Percentiles rank a stretch among this genome's conserved stretches.
Evolutionary conservation across 2,888 invertebrate genomes (phyloP).

Genomic region (Drosophila atroscutellata): DNA sequence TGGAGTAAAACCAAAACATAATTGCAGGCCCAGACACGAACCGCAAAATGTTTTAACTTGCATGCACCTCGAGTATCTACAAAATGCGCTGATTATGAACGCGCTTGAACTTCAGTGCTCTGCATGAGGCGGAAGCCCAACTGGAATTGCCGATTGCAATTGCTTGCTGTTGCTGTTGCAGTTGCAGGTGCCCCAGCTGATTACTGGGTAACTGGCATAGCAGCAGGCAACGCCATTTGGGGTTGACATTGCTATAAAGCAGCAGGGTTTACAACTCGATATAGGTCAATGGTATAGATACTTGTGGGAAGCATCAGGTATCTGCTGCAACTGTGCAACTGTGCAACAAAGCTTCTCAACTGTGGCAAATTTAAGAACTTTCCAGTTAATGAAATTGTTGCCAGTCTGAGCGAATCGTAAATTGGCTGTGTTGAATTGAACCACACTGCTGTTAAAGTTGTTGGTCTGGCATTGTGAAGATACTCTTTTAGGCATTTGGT

Average conservation of each 20-base stretch:
- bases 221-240: slow-evolving; percentile 33
- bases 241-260: slow-evolving; percentile 64
- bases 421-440: slow-evolving; percentile 27
- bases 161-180: slow-evolving; percentile 18
- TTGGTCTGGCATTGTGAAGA: neutral
- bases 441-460: neutral
- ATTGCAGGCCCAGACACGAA: slow-evolving; percentile 75
- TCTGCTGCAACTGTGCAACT: neutral
- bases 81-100: slow-evolving; percentile 78
- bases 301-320: slow-evolving; percentile 39
- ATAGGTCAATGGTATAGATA: slow-evolving; percentile 53
- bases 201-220: slow-evolving; percentile 29
- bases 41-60: slow-evolving; percentile 59
- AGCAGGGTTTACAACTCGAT: slow-evolving; percentile 55
- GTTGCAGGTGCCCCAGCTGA: slow-evolving; percentile 53
- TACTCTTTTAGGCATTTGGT: neutral
- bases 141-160: slow-evolving; percentile 21
- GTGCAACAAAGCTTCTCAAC: slow-evolving; percentile 23
- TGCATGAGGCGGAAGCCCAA: slow-evolving; percentile 48
- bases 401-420: slow-evolving; percentile 43
- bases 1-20: slow-evolving; percentile 77
- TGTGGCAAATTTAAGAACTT: slow-evolving; percentile 57
- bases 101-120: slow-evolving; percentile 57
- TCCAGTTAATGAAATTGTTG: slow-evolving; percentile 54
- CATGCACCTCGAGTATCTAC: slow-evolving; percentile 70